These are phyloP conservation scores for Actinia equina DNA, from an alignment of 64 coral and sea anemone genomes.

Conservation along the genomic window DNA sequence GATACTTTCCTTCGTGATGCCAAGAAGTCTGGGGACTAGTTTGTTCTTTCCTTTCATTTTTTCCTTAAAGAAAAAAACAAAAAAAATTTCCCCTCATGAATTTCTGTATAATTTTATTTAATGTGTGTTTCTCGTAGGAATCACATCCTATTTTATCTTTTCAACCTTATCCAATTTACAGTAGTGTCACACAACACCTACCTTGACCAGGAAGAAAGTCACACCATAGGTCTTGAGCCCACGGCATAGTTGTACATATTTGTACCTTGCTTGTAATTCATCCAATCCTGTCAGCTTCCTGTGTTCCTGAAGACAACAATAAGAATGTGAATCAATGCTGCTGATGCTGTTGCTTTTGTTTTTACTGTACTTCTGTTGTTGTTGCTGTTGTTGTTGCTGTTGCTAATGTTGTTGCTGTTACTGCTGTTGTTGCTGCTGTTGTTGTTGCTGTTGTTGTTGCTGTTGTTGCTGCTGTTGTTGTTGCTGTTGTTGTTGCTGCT, in stretches of 20 bases:
- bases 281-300: conserved; percentile 75
- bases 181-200: conserved; percentile 5
- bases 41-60: conserved; percentile 99
- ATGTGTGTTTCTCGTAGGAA: not conserved
- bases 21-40: conserved; percentile 87
- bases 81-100: not conserved
- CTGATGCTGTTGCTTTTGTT: not conserved
- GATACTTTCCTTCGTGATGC: conserved; percentile 96
- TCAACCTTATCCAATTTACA: no score
- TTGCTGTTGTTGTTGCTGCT: not conserved
- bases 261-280: conserved; percentile 89
- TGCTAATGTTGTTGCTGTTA: not conserved
- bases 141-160: no score
- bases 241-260: conserved; percentile 92
- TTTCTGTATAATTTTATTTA: not conserved
- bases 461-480: not conserved
- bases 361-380: no score
- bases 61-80: conserved; percentile 67
- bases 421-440: not conserved
- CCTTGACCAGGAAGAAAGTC: conserved; percentile 97
- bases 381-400: not conserved
- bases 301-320: conserved; percentile 62
- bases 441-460: not conserved
- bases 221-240: conserved; percentile 97
- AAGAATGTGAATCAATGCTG: not conserved